Conservation (phyloP, 2,797 vertebrate genomes). For the Thamnophis elegans region DNA sequence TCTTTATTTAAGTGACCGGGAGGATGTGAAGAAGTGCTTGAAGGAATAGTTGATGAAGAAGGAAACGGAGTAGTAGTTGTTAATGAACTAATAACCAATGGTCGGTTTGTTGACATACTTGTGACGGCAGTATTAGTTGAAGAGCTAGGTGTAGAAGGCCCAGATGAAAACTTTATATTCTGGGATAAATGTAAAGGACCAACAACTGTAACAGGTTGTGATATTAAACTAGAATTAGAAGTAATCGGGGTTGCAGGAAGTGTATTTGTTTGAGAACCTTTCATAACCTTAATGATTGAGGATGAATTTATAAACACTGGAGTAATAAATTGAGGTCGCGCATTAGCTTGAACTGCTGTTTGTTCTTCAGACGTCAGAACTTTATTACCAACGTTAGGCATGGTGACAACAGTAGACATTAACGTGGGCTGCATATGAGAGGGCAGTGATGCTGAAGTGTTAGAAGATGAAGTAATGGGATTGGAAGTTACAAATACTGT, state of each 20-base stretch:
- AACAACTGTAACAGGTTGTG: conserved; percentile 88
- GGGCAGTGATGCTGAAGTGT: conserved; percentile 74
- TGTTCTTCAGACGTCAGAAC: conserved; percentile 83
- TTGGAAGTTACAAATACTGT: conserved; percentile 96
- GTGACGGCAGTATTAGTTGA: conserved; percentile 66
- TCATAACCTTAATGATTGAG: conserved; percentile 90
- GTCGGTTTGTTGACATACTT: conserved; percentile 72
- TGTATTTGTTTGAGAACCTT: conserved; percentile 76
- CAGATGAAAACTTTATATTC: conserved; percentile 86
- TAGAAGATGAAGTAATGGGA: conserved; percentile 85
- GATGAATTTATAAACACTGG: conserved; percentile 91
- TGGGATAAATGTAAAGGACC: conserved; percentile 88
- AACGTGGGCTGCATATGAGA: conserved; percentile 81
- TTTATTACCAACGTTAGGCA: conserved; percentile 83
- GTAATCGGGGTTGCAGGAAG: conserved; percentile 81
- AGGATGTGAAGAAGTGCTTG: conserved; percentile 63
- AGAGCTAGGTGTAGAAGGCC: conserved; percentile 72
- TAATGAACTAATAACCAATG: conserved; percentile 73
- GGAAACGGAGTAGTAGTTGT: conserved; percentile 77
- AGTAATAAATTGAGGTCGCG: conserved; percentile 87
- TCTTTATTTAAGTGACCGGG: conserved; percentile 76
- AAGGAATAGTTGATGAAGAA: conserved; percentile 63
- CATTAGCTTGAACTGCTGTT: conserved; percentile 65
- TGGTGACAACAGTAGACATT: conserved; percentile 88
- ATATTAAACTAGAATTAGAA: conserved; percentile 83